Conservation (phyloP, 2,797 vertebrate species). For the Aeoliscus strigatus region DNA sequence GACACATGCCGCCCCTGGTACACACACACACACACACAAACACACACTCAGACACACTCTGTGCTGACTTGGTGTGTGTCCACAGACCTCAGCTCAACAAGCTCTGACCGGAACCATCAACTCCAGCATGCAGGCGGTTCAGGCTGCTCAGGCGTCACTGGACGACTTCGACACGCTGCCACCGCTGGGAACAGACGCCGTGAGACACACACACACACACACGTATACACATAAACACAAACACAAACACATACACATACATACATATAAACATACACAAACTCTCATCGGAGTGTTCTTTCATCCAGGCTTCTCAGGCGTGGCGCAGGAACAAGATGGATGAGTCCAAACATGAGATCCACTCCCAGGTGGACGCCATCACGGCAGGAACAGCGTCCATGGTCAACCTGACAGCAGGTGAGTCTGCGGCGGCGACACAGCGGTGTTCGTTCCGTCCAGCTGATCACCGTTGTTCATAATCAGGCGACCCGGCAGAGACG, state of each 20-base stretch:
- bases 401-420: constrained; percentile 98
- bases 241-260: too few species aligned
- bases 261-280: too few species aligned
- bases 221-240: too few species aligned
- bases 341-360: constrained; percentile 98
- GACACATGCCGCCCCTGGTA: constrained; percentile 97
- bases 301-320: constrained; percentile 85
- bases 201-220: constrained; percentile 51
- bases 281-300: too few species aligned
- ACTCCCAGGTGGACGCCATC: constrained; percentile 98
- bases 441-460: too few species aligned
- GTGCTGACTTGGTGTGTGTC: too few species aligned
- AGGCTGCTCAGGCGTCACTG: constrained; percentile 92
- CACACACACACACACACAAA: constrained; percentile 36
- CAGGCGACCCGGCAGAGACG: constrained; percentile 93
- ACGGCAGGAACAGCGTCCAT: constrained; percentile 97
- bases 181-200: constrained; percentile 97
- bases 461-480: background rate
- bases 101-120: constrained; percentile 98
- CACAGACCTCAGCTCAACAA: constrained; percentile 94
- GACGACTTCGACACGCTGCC: constrained; percentile 89
- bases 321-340: constrained; percentile 95
- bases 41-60: too few species aligned
- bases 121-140: constrained; percentile 96
- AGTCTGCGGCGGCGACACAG: too few species aligned